These are phyloP conservation scores for Spilosoma lubricipeda DNA, from an alignment of 2,888 invertebrate genomes.

Conservation along the genomic window DNA sequence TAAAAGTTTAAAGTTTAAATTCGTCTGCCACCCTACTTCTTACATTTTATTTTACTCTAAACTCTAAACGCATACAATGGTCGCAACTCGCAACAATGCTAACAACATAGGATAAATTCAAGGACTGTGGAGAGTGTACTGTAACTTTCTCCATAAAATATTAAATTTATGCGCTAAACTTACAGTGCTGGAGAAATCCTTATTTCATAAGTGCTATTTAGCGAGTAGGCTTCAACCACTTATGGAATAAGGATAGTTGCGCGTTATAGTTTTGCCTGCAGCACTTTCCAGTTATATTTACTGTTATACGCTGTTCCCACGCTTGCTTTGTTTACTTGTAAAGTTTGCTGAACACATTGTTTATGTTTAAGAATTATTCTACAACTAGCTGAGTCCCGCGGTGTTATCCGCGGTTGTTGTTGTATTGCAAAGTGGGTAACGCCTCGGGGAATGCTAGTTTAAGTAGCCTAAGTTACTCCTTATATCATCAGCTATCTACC, in stretches of 20 bases:
- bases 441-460: no score
- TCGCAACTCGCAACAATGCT: not conserved
- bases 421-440: no score
- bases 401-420: no score
- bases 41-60: not conserved
- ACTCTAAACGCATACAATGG: not conserved
- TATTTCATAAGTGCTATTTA: not conserved
- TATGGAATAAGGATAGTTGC: no score
- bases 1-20: not conserved
- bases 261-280: not conserved
- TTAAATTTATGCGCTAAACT: not conserved
- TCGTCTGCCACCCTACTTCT: not conserved
- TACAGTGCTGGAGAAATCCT: not conserved
- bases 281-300: not conserved
- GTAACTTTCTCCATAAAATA: not conserved
- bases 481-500: no score
- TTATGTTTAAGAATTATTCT: no score
- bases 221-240: not conserved
- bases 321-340: not conserved
- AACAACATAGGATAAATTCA: not conserved
- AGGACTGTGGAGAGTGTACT: no score
- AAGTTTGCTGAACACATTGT: not conserved
- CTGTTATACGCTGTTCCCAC: not conserved
- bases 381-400: no score
- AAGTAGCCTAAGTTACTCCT: no score